phyloP scores from a whole-genome alignment of 2,797 vertebrate species.

The Lophius americanus region DNA sequence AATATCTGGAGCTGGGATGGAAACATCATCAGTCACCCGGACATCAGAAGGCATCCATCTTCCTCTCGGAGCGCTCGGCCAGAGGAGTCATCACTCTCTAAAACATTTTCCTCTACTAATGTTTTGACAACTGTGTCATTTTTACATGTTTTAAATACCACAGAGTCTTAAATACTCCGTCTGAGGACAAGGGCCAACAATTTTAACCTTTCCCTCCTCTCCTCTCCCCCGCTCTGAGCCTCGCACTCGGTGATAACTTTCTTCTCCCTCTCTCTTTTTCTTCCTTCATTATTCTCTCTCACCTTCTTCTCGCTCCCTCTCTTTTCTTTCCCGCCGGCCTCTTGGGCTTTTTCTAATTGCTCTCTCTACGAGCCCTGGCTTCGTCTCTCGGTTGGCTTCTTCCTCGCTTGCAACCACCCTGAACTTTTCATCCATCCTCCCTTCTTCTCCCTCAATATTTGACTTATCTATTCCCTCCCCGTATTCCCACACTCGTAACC shows the following conservation, averaged over 20 bases:
- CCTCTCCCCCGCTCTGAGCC: not conserved
- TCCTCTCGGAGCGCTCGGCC: slow-evolving; percentile 27
- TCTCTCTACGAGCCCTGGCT: no score
- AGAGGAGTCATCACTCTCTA: slow-evolving; percentile 48
- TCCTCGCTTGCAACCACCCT: no score
- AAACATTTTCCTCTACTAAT: slow-evolving; percentile 59
- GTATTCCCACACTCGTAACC: not conserved
- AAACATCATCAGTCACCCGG: slow-evolving; percentile 54
- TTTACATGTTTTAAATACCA: slow-evolving; percentile 58
- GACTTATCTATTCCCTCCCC: not conserved
- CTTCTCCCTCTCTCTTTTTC: no score
- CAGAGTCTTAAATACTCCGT: slow-evolving; percentile 47
- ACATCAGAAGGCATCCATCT: slow-evolving; percentile 50
- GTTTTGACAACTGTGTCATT: slow-evolving; percentile 63
- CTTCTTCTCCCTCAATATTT: not conserved
- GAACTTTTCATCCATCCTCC: not conserved
- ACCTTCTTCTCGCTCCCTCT: no score
- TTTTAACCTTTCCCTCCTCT: slow-evolving; percentile 40
- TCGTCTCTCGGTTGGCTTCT: no score
- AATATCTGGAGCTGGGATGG: slow-evolving; percentile 22
- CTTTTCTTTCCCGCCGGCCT: no score
- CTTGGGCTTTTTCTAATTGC: no score
- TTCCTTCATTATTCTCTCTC: no score
- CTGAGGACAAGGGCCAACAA: slow-evolving; percentile 16
- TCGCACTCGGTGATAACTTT: no score